Conservation (phyloP, 37 sponge, comb jelly and placozoan genomes). For the Geodia barretti region DNA sequence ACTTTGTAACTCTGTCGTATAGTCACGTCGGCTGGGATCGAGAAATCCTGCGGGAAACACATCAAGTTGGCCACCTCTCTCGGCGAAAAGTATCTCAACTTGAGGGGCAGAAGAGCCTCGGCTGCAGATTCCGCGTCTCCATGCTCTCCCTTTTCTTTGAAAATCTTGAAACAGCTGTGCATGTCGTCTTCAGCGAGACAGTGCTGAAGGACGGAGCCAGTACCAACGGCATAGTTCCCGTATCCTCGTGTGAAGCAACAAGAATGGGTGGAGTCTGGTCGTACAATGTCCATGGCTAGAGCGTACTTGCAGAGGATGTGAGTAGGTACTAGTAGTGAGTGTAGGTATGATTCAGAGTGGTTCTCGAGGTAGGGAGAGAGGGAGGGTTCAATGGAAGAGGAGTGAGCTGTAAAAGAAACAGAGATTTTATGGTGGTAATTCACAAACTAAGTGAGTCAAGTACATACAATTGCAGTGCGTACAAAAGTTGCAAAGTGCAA, state of each 20-base stretch:
- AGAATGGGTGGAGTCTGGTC: constrained; percentile 32
- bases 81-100: constrained; percentile 93
- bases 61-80: constrained; percentile 88
- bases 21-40: constrained; percentile 62
- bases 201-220: constrained; percentile 90
- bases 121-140: constrained; percentile 8
- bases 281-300: constrained; percentile 80
- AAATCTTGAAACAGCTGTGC: constrained; percentile 24
- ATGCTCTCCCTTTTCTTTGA: not conserved
- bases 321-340: constrained; percentile 43
- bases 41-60: constrained; percentile 76
- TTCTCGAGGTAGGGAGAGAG: constrained; percentile 7
- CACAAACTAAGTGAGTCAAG: too few relatives aligned
- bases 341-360: constrained; percentile 16
- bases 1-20: constrained; percentile 78
- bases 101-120: constrained; percentile 35
- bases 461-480: too few relatives aligned
- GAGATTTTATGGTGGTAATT: too few relatives aligned
- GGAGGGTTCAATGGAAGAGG: too few relatives aligned
- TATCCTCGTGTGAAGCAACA: constrained; percentile 96
- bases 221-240: constrained; percentile 88
- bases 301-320: constrained; percentile 59
- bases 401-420: too few relatives aligned
- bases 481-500: too few relatives aligned
- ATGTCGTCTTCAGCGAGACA: constrained; percentile 13